A percentile compares a stretch with the other conserved stretches of the same genome.
These are phyloP conservation scores for Thera obeliscata DNA, from an alignment of 2,888 invertebrate genomes.

Conservation along the genomic window DNA sequence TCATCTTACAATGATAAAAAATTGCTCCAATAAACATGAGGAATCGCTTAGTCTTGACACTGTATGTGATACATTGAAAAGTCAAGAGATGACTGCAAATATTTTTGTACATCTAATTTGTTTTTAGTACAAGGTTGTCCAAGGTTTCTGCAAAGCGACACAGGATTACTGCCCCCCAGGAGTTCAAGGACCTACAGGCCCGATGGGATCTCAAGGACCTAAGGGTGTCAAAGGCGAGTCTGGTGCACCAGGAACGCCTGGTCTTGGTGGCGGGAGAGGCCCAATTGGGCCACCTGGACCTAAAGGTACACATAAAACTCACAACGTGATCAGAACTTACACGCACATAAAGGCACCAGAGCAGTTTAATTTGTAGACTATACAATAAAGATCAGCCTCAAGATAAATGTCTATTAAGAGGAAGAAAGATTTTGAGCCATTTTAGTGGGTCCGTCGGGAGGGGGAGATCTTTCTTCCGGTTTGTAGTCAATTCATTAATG, in stretches of 20 bases:
- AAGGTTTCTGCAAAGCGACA: constrained; percentile 93
- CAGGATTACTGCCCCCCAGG: constrained; percentile 91
- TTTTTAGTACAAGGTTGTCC: constrained; percentile 90
- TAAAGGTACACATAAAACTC: constrained; percentile 65
- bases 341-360: neutral
- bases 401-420: no score
- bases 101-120: no score
- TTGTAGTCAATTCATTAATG: no score
- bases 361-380: neutral
- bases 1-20: no score
- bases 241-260: constrained; percentile 89
- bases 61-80: no score
- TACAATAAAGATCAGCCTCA: no score
- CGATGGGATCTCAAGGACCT: constrained; percentile 84
- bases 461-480: no score
- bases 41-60: no score
- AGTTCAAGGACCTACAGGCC: constrained; percentile 86
- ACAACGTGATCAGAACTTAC: neutral
- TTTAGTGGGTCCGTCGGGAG: no score
- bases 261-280: constrained; percentile 88
- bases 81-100: no score
- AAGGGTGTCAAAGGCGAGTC: constrained; percentile 87
- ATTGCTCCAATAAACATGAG: no score
- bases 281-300: constrained; percentile 86
- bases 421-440: no score